Conservation (phyloP, 2,888 invertebrate genomes). For the Anthrax anthrax region DNA sequence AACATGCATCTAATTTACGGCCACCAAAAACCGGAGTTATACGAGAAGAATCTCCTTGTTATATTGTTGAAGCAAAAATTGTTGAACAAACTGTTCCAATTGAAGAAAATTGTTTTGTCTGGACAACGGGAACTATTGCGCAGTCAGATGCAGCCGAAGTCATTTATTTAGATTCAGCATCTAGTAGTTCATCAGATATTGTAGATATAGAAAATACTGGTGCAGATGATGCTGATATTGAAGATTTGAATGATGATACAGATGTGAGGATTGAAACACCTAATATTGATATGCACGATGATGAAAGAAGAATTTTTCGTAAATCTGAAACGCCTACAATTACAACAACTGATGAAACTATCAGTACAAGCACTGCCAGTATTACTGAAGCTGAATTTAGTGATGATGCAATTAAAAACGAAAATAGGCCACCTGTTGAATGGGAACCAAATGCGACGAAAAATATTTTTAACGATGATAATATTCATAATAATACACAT, state of each 20-base stretch:
- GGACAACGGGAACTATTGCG: constrained; percentile 36
- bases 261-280: constrained; percentile 18
- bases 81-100: constrained; percentile 37
- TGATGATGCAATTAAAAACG: background rate
- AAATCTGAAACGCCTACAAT: constrained; percentile 1
- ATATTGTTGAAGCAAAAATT: constrained; percentile 48
- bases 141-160: constrained; percentile 48
- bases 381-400: background rate
- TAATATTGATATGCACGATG: constrained; percentile 15
- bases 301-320: background rate
- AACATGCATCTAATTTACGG: constrained; percentile 10
- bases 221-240: constrained; percentile 32
- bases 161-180: constrained; percentile 52
- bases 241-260: constrained; percentile 35
- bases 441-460: background rate
- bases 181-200: constrained; percentile 46
- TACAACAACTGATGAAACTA: constrained; percentile 4
- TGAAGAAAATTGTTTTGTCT: constrained; percentile 44
- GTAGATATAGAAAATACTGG: constrained; percentile 39
- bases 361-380: background rate
- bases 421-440: background rate
- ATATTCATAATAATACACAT: background rate
- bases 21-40: constrained; percentile 21
- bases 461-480: background rate
- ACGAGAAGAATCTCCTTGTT: constrained; percentile 32